These are phyloP conservation scores for Pholis gunnellus DNA, from an alignment of 2,113 vertebrate species.

Conservation along the genomic window DNA sequence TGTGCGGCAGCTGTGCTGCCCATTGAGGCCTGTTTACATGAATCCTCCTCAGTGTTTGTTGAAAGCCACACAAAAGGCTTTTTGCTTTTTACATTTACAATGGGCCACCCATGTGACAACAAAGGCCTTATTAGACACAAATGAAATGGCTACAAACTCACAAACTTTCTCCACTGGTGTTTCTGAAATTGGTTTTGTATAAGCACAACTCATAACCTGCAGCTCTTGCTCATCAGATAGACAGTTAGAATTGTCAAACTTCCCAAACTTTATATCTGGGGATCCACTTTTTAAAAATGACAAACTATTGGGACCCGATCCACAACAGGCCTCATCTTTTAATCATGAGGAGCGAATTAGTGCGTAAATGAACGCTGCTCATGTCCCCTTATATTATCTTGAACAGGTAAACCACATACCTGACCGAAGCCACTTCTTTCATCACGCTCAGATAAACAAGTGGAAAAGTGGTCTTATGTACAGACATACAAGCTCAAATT, in stretches of 20 bases:
- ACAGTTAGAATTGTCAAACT: background rate
- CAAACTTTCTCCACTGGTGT: slow-evolving; percentile 13
- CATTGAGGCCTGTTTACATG: slow-evolving; percentile 50
- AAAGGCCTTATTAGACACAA: slow-evolving; percentile 63
- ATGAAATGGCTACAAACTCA: background rate
- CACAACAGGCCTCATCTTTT: background rate
- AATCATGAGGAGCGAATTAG: background rate
- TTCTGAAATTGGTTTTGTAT: slow-evolving; percentile 15
- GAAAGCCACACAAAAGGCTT: slow-evolving; percentile 60
- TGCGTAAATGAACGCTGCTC: too few species aligned
- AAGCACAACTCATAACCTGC: background rate
- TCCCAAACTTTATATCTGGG: background rate
- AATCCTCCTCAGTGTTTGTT: slow-evolving; percentile 60
- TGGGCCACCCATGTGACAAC: slow-evolving; percentile 63
- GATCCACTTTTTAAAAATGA: background rate
- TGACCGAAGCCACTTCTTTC: background rate
- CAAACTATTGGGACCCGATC: background rate
- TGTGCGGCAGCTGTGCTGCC: background rate
- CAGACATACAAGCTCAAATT: background rate
- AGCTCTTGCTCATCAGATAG: background rate
- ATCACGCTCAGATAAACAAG: background rate
- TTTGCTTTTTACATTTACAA: slow-evolving; percentile 56
- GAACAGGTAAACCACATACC: too few species aligned
- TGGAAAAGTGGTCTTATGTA: background rate
- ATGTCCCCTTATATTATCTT: too few species aligned